Evolutionary conservation across 1,140 invertebrate species (phyloP), one percentile per base, ranked within the genome.

Genomic region (Musca vetustissima): DNA sequence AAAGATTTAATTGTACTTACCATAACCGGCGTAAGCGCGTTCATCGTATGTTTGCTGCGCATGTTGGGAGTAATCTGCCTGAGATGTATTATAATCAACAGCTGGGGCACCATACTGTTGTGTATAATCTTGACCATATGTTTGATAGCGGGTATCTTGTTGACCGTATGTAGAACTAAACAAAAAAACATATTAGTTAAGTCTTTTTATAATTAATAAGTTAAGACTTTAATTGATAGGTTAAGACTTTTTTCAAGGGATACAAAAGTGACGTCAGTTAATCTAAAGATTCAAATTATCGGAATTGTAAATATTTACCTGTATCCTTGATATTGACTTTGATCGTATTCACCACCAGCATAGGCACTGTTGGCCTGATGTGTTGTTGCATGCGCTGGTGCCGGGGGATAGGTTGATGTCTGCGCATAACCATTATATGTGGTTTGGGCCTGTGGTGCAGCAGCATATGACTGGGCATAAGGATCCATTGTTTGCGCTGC

Each of bases 361-460:
- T 81, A 81, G 53, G 73, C 77, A 47, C 69, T 76, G 65, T 70
- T 81, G 17, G 79, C 73, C 47, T 77, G 71, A 14, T 77, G 70
- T 55, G 70, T 73, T 3, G 75, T n/a, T 11, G 57, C 28, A 61
- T 61, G 57, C 50, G 77, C 71, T 21, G 76, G 69, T 32, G 76
- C 71, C 52, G 77, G 73, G 25, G 75, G 22, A 69, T 80, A 80
- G 13, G 75, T 73, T 64, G 74, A 73, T 70, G 72, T 77, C 65
- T 81, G 79, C 1, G 76, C 73, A 59, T 81, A 81, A 2, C 79
- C 79, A 72, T 81, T 81, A 50, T 81, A 81, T 48, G 76, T 64
- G 47, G 79, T 73, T 17, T 77, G 76, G 13, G 79, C 66, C 8
- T 76, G 59, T 24, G 75, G 52, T 81, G 66, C n/a, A 25, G 79